These are phyloP conservation scores for Triplophysa yarkandensis DNA, from an alignment of 2,797 vertebrate genomes.

Conservation along the genomic window DNA sequence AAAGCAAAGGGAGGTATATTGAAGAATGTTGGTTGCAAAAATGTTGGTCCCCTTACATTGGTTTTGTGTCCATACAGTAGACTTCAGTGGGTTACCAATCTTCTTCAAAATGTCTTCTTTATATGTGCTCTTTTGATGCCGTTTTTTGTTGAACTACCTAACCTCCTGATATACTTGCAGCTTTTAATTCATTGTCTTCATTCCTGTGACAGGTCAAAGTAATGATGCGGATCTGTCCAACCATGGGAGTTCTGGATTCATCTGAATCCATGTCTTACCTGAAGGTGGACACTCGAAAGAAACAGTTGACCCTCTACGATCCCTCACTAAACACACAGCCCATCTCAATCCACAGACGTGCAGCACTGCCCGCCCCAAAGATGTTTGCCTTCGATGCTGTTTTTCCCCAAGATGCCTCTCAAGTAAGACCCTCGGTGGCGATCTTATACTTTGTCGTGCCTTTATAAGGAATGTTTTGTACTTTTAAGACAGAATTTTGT, in stretches of 20 bases:
- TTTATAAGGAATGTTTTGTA: not conserved
- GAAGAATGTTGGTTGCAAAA: too few relatives aligned
- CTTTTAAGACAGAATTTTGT: not conserved
- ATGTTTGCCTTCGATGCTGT: constrained; percentile 97
- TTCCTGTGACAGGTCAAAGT: constrained; percentile 86
- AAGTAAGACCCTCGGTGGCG: constrained; percentile 76
- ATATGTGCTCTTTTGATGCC: too few relatives aligned
- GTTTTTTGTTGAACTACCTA: too few relatives aligned
- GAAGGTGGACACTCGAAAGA: constrained; percentile 94
- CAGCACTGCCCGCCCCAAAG: constrained; percentile 85
- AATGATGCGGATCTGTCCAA: constrained; percentile 94
- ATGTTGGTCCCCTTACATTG: too few relatives aligned
- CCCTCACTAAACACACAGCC: constrained; percentile 80
- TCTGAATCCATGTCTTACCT: constrained; percentile 93
- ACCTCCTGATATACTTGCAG: not conserved
- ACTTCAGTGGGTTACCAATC: too few relatives aligned
- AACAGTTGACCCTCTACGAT: constrained; percentile 95
- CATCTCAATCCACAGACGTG: constrained; percentile 80
- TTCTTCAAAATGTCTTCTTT: too few relatives aligned
- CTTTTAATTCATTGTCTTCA: not conserved
- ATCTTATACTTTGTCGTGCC: not conserved
- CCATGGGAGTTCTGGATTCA: constrained; percentile 81
- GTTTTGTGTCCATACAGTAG: too few relatives aligned
- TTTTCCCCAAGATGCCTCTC: constrained; percentile 94
- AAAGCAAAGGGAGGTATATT: too few relatives aligned